phyloP scores from a whole-genome alignment of 1,140 invertebrate species.

The Leptinotarsa defecta region DNA sequence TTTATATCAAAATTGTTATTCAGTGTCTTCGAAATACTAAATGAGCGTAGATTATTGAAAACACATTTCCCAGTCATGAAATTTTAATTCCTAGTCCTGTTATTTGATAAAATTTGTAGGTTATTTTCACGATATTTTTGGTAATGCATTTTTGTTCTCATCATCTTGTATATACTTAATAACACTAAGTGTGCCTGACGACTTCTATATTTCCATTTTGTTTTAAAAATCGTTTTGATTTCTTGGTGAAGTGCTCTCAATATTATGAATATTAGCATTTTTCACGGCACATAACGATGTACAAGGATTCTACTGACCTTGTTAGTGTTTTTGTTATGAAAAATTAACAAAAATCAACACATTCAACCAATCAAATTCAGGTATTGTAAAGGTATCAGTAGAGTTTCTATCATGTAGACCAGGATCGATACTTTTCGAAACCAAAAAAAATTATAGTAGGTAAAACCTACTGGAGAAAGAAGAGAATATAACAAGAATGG shows the following conservation, averaged over 20 bases:
- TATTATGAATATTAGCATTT: conserved; percentile 51
- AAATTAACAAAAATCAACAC: conserved; percentile 45
- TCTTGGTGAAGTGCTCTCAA: conserved; percentile 51
- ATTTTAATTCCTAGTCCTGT: conserved; percentile 36
- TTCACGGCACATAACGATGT: conserved; percentile 36
- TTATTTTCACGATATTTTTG: conserved; percentile 29
- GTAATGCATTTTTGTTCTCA: conserved; percentile 26
- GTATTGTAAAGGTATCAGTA: conserved; percentile 18
- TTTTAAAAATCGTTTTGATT: conserved; percentile 28
- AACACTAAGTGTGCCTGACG: conserved; percentile 45
- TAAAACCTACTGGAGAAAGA: too few relatives aligned
- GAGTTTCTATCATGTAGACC: neutral
- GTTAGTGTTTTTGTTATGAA: conserved; percentile 50
- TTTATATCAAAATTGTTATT: conserved; percentile 23
- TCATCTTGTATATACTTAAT: conserved; percentile 38
- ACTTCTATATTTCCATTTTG: conserved; percentile 31
- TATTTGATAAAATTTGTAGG: conserved; percentile 36
- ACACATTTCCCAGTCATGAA: conserved; percentile 14
- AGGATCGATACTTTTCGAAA: too few relatives aligned
- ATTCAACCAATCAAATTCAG: conserved; percentile 25
- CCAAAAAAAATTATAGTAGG: too few relatives aligned
- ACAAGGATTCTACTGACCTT: conserved; percentile 40
- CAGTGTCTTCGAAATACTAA: conserved; percentile 6
- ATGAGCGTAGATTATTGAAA: neutral
- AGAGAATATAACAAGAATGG: too few relatives aligned